Evolutionary conservation across 1,140 invertebrate species (phyloP).

Genomic region (Polypedilum vanderplanki): DNA sequence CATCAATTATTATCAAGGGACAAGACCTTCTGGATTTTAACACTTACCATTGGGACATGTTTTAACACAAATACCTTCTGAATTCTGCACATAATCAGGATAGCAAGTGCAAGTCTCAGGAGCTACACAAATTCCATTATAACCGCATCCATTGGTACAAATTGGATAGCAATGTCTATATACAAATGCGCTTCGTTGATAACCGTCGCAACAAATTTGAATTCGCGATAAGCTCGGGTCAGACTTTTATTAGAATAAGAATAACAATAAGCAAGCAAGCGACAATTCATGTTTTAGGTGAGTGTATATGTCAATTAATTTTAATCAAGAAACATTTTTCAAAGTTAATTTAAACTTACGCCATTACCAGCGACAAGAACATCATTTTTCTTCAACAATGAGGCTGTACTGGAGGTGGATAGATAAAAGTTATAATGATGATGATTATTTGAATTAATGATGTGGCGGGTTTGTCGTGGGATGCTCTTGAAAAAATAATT

Average conservation of each 20-base stretch:
- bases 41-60: conserved; percentile 33
- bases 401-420: conserved; percentile 32
- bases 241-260: conserved; percentile 46
- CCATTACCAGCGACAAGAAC: conserved; percentile 49
- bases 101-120: conserved; percentile 56
- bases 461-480: too few species aligned
- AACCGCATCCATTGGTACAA: conserved; percentile 48
- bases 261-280: not conserved
- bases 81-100: conserved; percentile 49
- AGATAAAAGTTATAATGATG: not conserved
- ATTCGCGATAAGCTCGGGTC: conserved; percentile 52
- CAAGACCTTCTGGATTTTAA: not conserved
- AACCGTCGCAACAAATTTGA: conserved; percentile 54
- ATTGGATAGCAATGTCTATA: conserved; percentile 49
- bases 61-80: conserved; percentile 37
- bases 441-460: not conserved
- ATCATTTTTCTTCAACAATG: conserved; percentile 42
- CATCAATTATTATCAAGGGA: not conserved
- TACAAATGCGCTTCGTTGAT: conserved; percentile 51
- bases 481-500: not conserved
- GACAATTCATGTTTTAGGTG: not conserved
- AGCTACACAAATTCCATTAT: conserved; percentile 51
- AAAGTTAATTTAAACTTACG: conserved; percentile 38
- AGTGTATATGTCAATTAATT: conserved; percentile 25
- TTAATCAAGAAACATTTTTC: conserved; percentile 29